Percentiles rank a stretch among this genome's conserved stretches.
Conservation (phyloP, 2,113 vertebrate genomes). For the Stegostoma tigrinum region DNA sequence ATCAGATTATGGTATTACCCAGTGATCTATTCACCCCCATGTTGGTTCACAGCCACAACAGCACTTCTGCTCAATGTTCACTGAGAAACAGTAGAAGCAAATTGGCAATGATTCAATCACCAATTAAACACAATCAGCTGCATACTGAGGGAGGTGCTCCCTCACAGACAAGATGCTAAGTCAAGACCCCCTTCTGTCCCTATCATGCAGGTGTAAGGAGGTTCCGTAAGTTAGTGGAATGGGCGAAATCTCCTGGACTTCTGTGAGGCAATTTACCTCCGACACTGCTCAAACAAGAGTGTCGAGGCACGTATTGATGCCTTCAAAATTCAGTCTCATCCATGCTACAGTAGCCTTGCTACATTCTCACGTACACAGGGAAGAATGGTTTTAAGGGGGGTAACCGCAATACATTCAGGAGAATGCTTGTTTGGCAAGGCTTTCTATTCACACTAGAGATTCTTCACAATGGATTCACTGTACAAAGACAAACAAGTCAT, state of each 20-base stretch:
- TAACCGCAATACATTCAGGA: not conserved
- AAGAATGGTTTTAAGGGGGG: not conserved
- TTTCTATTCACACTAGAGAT: not conserved
- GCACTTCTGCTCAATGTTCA: not conserved
- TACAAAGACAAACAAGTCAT: not conserved
- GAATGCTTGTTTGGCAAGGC: not conserved
- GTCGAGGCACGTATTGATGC: not conserved
- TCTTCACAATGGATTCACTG: not conserved
- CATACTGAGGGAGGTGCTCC: not conserved
- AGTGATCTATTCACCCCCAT: not conserved
- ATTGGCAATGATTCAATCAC: not conserved
- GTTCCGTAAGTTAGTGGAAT: not conserved
- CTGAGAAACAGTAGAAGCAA: too few species aligned
- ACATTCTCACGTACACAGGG: not conserved
- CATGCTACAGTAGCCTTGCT: not conserved
- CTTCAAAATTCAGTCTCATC: not conserved
- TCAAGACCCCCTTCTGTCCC: not conserved
- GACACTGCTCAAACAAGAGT: not conserved
- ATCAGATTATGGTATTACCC: not conserved
- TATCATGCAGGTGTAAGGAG: not conserved
- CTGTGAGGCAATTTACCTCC: not conserved
- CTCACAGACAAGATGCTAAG: not conserved
- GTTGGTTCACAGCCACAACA: not conserved
- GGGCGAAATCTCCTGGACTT: not conserved
- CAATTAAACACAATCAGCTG: not conserved